Conservation (phyloP, 37 sponge, comb jelly and placozoan species). For the Mnemiopsis leidyi region DNA sequence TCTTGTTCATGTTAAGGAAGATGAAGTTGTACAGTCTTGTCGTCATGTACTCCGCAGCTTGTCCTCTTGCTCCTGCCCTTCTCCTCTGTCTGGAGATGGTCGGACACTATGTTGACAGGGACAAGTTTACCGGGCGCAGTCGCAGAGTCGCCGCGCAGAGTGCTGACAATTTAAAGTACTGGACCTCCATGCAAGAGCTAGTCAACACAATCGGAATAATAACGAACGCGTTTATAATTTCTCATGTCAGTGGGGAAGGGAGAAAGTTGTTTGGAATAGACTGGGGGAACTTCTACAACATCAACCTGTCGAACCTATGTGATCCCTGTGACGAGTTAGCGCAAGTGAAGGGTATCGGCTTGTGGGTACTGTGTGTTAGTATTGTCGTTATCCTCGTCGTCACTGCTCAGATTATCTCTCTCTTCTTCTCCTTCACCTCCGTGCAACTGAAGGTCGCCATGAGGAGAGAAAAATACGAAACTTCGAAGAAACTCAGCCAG, state of each 20-base stretch:
- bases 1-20: constrained; percentile 3
- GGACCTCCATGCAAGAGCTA: background rate
- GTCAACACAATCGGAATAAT: background rate
- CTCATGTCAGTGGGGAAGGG: background rate
- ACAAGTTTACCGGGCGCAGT: background rate
- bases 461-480: background rate
- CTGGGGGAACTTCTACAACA: constrained; percentile 10
- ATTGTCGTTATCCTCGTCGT: background rate
- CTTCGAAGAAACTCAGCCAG: background rate
- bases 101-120: background rate
- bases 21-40: constrained; percentile 32
- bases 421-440: background rate
- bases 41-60: constrained; percentile 22
- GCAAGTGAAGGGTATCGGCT: background rate
- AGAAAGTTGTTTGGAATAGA: background rate
- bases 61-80: background rate
- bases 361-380: background rate
- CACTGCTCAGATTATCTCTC: background rate
- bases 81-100: background rate
- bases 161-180: background rate
- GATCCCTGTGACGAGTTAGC: constrained; percentile 5
- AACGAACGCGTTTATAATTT: background rate
- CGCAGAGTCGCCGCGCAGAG: background rate
- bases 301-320: background rate
- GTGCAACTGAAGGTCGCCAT: background rate